Base-by-base conservation (phyloP, 1,140 invertebrate genomes). In the Agrilus planipennis region DNA sequence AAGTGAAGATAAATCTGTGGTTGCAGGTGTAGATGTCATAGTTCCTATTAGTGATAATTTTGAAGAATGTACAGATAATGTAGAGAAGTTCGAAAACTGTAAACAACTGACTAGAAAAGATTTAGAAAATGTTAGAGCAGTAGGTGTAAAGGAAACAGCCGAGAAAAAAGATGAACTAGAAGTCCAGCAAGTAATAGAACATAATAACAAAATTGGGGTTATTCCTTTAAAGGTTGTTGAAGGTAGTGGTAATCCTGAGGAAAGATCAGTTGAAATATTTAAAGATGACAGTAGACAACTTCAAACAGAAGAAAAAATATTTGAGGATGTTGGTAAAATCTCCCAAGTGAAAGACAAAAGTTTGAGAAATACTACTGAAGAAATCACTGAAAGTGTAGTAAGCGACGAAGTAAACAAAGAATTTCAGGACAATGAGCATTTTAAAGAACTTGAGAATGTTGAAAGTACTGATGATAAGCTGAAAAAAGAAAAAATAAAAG, bases 21-120 rank as follows among this genome's bases (percentile, higher is more conserved):
- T 28, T 20, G 12, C 5, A 35, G 53, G 34, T 56, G 56, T n/a
- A 31, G 55, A 37, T 50, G 51, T 41, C 57, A 60, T 45, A 51
- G 48, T 44, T 58, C n/a, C 22, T 25, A 25, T 25, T 25, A 11
- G 22, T 7, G 22, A 25, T 7, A 25, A 25, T 25, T 7, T 25
- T 25, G n/a, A 6, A 25, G n/a, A 25, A 6, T 25, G 5, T 7
- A 25, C 5, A 6, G 22, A 6, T 25, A 25, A 25, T 25, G 22
- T 11, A 25, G 22, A 25, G 22, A 11, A 25, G 5, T 5, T 5
- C 5, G 22, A 25, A 25, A n/a, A n/a, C n/a, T n/a, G n/a, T n/a
- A n/a, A n/a, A n/a, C n/a, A n/a, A n/a, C n/a, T n/a, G n/a, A n/a
- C n/a, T n/a, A n/a, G n/a, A n/a, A 25, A 25, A 25, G n/a, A 25